Evolutionary conservation across 2,888 invertebrate species (phyloP).

Genomic region (Acleris laterana): DNA sequence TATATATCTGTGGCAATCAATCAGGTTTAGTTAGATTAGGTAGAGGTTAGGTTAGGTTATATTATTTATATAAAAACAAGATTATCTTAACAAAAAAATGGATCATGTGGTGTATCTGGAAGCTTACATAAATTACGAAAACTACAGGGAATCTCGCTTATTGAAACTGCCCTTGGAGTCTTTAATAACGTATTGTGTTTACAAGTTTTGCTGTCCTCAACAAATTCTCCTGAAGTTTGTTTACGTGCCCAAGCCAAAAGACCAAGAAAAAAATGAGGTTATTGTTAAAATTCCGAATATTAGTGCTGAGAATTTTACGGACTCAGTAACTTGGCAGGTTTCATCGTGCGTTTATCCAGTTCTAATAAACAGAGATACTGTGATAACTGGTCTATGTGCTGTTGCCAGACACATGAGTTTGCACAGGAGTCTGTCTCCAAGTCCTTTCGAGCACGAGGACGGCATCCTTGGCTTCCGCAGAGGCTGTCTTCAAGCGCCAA

Average conservation of each 20-base stretch:
- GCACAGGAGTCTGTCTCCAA: slow-evolving; percentile 45
- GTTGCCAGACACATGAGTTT: slow-evolving; percentile 80
- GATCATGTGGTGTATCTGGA: slow-evolving; percentile 61
- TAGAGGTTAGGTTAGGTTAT: too few relatives aligned
- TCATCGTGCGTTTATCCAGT: slow-evolving; percentile 86
- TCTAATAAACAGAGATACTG: slow-evolving; percentile 83
- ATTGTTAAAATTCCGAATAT: slow-evolving; percentile 54
- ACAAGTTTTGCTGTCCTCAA: slow-evolving; percentile 83
- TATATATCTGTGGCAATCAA: too few relatives aligned
- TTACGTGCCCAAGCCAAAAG: slow-evolving; percentile 49
- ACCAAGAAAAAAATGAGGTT: slow-evolving; percentile 43
- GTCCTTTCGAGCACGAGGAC: slow-evolving; percentile 65
- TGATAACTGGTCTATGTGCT: slow-evolving; percentile 91
- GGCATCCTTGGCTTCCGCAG: slow-evolving; percentile 91
- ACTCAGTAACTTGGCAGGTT: slow-evolving; percentile 77
- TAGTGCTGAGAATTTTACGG: slow-evolving; percentile 59
- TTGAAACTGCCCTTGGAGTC: slow-evolving; percentile 84
- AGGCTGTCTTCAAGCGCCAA: slow-evolving; percentile 91
- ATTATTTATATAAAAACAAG: too few relatives aligned
- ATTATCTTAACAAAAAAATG: slow-evolving; percentile 41
- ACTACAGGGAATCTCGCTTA: slow-evolving; percentile 46
- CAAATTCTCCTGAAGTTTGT: slow-evolving; percentile 73
- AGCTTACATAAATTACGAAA: slow-evolving; percentile 50
- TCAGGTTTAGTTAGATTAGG: too few relatives aligned
- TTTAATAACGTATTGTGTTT: slow-evolving; percentile 85